Evolutionary conservation across 2,113 vertebrate genomes (phyloP).

Genomic region (Neogobius melanostomus): DNA sequence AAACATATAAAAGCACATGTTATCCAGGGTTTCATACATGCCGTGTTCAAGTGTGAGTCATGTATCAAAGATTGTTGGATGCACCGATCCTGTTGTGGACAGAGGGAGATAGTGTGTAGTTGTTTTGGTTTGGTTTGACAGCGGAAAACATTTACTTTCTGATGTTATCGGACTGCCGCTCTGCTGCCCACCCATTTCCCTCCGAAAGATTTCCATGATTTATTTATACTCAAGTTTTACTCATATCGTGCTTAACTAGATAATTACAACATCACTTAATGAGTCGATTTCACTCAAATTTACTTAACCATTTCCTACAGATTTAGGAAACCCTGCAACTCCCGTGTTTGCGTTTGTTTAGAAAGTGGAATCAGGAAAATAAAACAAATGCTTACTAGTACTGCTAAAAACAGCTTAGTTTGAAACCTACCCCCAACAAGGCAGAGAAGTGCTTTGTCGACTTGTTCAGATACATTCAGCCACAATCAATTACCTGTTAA

Average conservation of each 20-base stretch:
- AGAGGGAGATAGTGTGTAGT: slow-evolving; percentile 7
- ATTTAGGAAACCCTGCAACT: too few relatives aligned
- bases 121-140: slow-evolving; percentile 20
- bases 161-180: slow-evolving; percentile 62
- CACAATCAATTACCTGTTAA: slow-evolving; percentile 20
- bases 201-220: not conserved
- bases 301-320: too few relatives aligned
- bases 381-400: too few relatives aligned
- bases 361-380: too few relatives aligned
- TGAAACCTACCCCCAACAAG: too few relatives aligned
- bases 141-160: slow-evolving; percentile 66
- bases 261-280: too few relatives aligned
- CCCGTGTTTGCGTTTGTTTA: too few relatives aligned
- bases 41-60: slow-evolving; percentile 6
- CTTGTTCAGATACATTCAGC: not conserved
- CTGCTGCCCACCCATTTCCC: slow-evolving; percentile 63
- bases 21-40: too few relatives aligned
- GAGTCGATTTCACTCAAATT: too few relatives aligned
- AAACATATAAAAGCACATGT: not conserved
- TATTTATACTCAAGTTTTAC: too few relatives aligned
- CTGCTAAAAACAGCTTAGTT: too few relatives aligned
- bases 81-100: not conserved
- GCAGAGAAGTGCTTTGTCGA: not conserved
- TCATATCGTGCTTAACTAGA: too few relatives aligned
- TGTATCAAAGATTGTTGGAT: slow-evolving; percentile 15